phyloP scores from a whole-genome alignment of 1,140 invertebrate genomes.

The Telenomus remus region DNA sequence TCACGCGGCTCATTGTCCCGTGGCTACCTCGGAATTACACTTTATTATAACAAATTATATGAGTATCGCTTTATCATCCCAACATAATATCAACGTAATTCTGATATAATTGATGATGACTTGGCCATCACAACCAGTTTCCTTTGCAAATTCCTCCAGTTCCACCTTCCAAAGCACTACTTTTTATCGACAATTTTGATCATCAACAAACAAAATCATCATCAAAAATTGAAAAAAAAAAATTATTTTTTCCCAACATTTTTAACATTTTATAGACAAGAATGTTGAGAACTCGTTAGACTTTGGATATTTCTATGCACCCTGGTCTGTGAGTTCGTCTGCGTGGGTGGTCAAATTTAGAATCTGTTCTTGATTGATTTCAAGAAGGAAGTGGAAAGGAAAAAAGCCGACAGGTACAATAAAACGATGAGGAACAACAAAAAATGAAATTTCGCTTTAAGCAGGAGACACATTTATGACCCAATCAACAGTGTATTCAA shows the following conservation, averaged over 20 bases:
- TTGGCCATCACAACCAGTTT: conserved; percentile 20
- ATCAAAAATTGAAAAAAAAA: too few species aligned
- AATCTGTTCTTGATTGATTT: conserved; percentile 1
- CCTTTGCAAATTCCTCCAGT: neutral
- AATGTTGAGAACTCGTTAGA: too few species aligned
- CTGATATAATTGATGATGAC: conserved; percentile 31
- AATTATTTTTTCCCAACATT: too few species aligned
- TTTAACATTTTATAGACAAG: too few species aligned
- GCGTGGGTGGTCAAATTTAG: neutral
- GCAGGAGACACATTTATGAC: conserved; percentile 73
- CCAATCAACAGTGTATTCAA: conserved; percentile 75
- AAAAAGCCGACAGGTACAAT: conserved; percentile 1
- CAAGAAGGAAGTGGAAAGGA: conserved; percentile 6
- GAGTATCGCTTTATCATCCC: conserved; percentile 32
- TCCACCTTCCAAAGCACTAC: too few species aligned
- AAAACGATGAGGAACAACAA: conserved; percentile 17
- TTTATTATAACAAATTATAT: conserved; percentile 48
- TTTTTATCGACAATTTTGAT: too few species aligned
- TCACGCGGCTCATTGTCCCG: conserved; percentile 28
- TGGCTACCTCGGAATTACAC: conserved; percentile 37
- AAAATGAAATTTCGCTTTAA: conserved; percentile 26
- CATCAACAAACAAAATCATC: too few species aligned
- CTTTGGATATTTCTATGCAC: too few species aligned
- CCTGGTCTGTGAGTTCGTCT: too few species aligned
- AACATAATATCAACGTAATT: conserved; percentile 33